phyloP scores from a whole-genome alignment of 2,797 vertebrate species.

The Aulostomus chinensis region DNA sequence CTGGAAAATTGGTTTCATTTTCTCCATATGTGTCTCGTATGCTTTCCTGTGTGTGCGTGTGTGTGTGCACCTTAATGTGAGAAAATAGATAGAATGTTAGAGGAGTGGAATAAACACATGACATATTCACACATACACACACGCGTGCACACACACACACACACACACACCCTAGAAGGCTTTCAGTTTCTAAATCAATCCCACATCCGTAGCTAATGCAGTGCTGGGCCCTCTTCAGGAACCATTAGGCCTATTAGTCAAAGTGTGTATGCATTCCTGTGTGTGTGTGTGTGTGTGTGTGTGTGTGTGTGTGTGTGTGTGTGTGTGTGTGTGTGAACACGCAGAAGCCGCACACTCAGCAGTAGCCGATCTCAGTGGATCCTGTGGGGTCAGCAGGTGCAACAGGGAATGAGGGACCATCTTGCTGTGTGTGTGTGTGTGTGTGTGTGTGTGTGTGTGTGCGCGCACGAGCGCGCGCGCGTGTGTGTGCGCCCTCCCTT shows the following conservation, averaged over 20 bases:
- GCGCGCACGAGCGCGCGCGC: slow-evolving; percentile 8
- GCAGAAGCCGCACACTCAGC: slow-evolving; percentile 73
- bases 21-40: slow-evolving; percentile 3
- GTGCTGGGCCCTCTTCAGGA: slow-evolving; percentile 95
- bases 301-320: slow-evolving; percentile 70
- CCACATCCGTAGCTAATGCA: slow-evolving; percentile 96
- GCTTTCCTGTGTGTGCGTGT: neutral
- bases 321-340: slow-evolving; percentile 53
- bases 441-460: slow-evolving; percentile 10
- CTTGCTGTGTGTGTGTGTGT: slow-evolving; percentile 48
- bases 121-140: slow-evolving; percentile 38
- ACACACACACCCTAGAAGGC: slow-evolving; percentile 69
- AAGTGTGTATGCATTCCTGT: slow-evolving; percentile 79
- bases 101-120: slow-evolving; percentile 30
- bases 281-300: slow-evolving; percentile 36
- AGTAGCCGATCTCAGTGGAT: slow-evolving; percentile 74
- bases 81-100: slow-evolving; percentile 56
- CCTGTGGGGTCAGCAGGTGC: slow-evolving; percentile 78
- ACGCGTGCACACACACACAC: slow-evolving; percentile 22
- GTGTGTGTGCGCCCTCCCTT: slow-evolving; percentile 47
- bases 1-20: neutral
- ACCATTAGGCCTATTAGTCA: slow-evolving; percentile 97
- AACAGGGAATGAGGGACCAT: slow-evolving; percentile 70
- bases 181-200: slow-evolving; percentile 98
- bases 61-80: slow-evolving; percentile 26